Base-by-base conservation (phyloP, 2,888 invertebrate species). In the Electrophaes corylata region DNA sequence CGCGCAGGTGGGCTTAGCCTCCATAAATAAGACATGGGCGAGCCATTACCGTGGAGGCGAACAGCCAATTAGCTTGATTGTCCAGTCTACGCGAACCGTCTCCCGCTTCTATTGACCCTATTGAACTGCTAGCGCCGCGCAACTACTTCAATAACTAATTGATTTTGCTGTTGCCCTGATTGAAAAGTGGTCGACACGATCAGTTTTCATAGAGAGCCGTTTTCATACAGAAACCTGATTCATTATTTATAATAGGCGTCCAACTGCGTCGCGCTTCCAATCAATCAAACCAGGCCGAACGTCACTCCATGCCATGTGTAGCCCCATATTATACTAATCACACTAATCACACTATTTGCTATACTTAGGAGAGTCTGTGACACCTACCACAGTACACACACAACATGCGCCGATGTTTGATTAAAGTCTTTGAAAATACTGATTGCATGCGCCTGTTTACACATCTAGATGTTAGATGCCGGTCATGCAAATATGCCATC, bases 401-500 rank as follows among this genome's bases (percentile, higher is more conserved):
- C n/a, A n/a, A n/a, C 10, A 3, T 14, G 12, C 26, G 12, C 19
- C 12, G 12, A 2, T 26, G 60, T 67, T 70, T 75, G 78, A 79
- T 78, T 75, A 75, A 68, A 53, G 62, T 68, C 62, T 64, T 69
- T 2, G 62, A 67, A 71, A 65, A 70, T 69, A 58, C 68, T 14
- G 49, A 39, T 39, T 67, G 63, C 66, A 78, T 73, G 81, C 78
- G 78, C 77, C 65, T 80, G 75, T 78, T 81, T 79, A 76, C 72
- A 65, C 69, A 60, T 76, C 81, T 81, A 78, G 78, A n/a, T n/a
- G 77, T 75, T 67, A 77, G 77, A 19, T 19, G 8, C 48, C 79
- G 83, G 84, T 84, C 83, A 81, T 78, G 73, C 75, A 81, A 85
- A 84, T 75, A 75, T 59, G 72, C 66, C 73, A 76, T 81, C 77